Evolutionary conservation across 2,888 invertebrate genomes (phyloP), one percentile per base, ranked within the genome.

Genomic region (Reticulitermes lucifugus): DNA sequence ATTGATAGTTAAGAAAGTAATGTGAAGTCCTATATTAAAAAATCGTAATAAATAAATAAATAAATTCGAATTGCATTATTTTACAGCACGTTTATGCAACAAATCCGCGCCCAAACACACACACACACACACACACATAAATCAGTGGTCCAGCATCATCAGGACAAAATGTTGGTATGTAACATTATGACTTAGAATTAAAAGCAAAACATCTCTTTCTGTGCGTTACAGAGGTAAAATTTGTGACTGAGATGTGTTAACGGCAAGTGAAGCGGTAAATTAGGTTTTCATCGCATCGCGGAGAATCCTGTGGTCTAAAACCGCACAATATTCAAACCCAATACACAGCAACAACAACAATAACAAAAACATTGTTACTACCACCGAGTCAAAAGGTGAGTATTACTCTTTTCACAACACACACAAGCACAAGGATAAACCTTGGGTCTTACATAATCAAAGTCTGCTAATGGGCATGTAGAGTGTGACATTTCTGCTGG

Each of bases 201-300:
- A 14, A 73, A 21, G 73, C 41, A 25, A 35, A 41, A 21, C 18
- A 25, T 25, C 70, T 25, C 6, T 70, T n/a, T 29, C 25, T 73
- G n/a, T 46, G 46, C 6, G 51, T 77, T 77, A 77, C n/a, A n/a
- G 43, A 77, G 25, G 51, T 35, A 73, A 73, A 73, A 73, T 73
- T 73, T n/a, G 29, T 29, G 12, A 9, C 35, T 14, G 6, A 18
- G n/a, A 43, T n/a, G 77, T 46, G n/a, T 21, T 46, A 77, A 77
- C 18, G 55, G 71, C 22, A 83, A 83, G 35, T 83, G 83, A 83
- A 75, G 83, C 55, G 83, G 83, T 65, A 83, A 77, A 83, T 83
- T 83, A 83, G 83, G 73, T 83, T 83, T 77, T 75, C 83, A 83
- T 83, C 75, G 59, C 12, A 21, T 2, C 41, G 9, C 73, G 12